Evolutionary conservation across 2,888 invertebrate genomes (phyloP).

Genomic region (Syrista parreyssii): DNA sequence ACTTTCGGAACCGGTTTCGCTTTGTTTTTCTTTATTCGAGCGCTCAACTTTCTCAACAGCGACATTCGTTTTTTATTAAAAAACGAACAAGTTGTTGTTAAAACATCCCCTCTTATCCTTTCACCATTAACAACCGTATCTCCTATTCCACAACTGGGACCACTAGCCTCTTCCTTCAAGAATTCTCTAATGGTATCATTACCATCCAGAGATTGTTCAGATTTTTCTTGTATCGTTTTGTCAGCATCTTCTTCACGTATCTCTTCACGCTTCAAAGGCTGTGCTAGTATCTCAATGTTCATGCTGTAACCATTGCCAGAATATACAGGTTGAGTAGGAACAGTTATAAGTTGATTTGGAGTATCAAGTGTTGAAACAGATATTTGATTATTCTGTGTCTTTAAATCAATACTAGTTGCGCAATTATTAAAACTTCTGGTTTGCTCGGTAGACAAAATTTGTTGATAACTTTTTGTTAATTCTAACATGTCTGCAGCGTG

Average conservation of each 20-base stretch:
- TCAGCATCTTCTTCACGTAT: background rate
- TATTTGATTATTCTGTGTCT: background rate
- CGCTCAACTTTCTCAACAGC: background rate
- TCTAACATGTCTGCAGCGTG: background rate
- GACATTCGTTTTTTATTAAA: constrained; percentile 1
- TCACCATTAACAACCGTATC: background rate
- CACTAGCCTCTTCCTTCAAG: background rate
- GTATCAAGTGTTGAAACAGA: background rate
- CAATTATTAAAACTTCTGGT: background rate
- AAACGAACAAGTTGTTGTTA: background rate
- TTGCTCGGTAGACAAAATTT: background rate
- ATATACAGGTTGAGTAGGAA: constrained; percentile 20
- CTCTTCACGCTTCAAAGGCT: constrained; percentile 16
- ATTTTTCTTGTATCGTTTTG: background rate
- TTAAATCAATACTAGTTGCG: background rate
- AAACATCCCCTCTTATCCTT: background rate
- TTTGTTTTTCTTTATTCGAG: background rate
- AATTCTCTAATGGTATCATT: constrained; percentile 6
- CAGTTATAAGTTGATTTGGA: constrained; percentile 24
- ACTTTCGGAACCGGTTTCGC: background rate
- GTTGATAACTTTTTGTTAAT: background rate
- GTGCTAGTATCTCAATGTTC: constrained; percentile 25
- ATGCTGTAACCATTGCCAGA: constrained; percentile 23
- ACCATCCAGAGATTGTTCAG: background rate
- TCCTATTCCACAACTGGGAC: background rate